Base-by-base conservation (phyloP, 2,888 invertebrate species). In the Ferrisia virgata region DNA sequence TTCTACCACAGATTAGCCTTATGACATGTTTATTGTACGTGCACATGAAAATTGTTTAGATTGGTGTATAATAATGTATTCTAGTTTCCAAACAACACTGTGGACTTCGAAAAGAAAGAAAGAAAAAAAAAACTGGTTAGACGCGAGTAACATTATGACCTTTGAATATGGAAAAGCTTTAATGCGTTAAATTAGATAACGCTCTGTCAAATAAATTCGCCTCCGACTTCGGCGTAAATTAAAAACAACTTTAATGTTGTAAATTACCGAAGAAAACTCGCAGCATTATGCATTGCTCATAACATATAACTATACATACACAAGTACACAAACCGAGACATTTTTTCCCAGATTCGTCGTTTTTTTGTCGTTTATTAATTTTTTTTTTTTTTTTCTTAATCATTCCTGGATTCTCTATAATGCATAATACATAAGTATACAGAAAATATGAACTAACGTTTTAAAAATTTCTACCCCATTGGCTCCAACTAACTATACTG, bases 141-240 rank as follows among this genome's bases (percentile, higher is more conserved):
- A 76, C 72, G 28, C n/a, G 36, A 76, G 72, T 36, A 36, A 76
- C 72, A n/a, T 36, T 43, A 53, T 79, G 79, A 79, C 79, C 79
- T 79, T 79, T 79, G 79, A 79, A 79, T 79, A 53, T 43, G 79
- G 43, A 79, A 79, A 79, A 79, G 79, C 47, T 47, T 79, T 43
- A 79, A 79, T 79, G 39, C 79, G 79, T 43, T 79, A 53, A 79
- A 79, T 79, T 79, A 79, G 79, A 79, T 79, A 79, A 79, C 79
- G 47, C 79, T 47, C 79, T 79, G 79, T 43, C 79, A 79, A 79
- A 79, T 79, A 79, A 79, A 79, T 79, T 79, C 47, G 47, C 79
- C 47, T n/a, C 25, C 47, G 43, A 79, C 31, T 53, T 79, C 47
- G 47, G 39, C 79, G 79, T 79, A 53, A 79, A 47, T 79, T 79